Conservation (phyloP, 2,888 invertebrate species). For the Plagodis dolabraria region DNA sequence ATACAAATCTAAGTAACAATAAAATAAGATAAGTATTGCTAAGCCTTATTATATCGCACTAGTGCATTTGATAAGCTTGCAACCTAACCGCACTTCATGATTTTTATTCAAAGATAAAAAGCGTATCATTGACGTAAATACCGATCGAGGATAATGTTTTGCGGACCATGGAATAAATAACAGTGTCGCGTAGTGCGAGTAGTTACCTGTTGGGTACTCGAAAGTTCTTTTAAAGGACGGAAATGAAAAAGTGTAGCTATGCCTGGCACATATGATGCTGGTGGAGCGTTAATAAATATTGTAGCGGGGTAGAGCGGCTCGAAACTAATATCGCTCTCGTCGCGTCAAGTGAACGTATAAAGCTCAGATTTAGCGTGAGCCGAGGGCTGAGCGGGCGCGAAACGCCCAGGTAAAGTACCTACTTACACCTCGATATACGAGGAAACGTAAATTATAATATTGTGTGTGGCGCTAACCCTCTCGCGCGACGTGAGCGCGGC, state of each 20-base stretch:
- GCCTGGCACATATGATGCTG: constrained; percentile 47
- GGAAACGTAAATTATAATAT: constrained; percentile 85
- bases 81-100: constrained; percentile 35
- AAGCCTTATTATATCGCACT: constrained; percentile 28
- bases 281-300: constrained; percentile 80
- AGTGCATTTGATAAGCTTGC: constrained; percentile 25
- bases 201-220: constrained; percentile 44
- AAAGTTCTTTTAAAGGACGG: constrained; percentile 55
- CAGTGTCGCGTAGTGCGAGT: constrained; percentile 32
- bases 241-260: constrained; percentile 54
- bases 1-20: constrained; percentile 9
- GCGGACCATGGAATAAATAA: constrained; percentile 8
- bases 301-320: constrained; percentile 79
- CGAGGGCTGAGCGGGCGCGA: constrained; percentile 80
- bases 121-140: constrained; percentile 36
- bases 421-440: constrained; percentile 83
- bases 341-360: constrained; percentile 85
- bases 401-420: constrained; percentile 83
- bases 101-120: constrained; percentile 31
- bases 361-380: constrained; percentile 83
- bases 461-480: constrained; percentile 83
- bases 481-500: constrained; percentile 68
- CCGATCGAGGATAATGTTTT: constrained; percentile 5
- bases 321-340: constrained; percentile 83
- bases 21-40: constrained; percentile 33